Evolutionary conservation across 2,888 invertebrate species (phyloP).

Genomic region (Epinotia demarniana): DNA sequence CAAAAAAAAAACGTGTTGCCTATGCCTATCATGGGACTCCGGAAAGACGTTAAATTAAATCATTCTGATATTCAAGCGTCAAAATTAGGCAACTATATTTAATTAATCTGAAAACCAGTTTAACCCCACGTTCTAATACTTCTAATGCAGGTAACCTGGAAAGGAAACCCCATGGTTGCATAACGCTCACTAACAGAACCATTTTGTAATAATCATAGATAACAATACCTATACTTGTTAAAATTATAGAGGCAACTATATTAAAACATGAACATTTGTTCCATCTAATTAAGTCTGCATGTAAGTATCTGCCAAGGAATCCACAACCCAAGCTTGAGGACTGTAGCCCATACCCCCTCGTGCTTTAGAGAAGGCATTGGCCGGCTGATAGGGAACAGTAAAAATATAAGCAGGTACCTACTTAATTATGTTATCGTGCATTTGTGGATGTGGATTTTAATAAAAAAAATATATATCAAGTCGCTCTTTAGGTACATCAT

Average conservation of each 20-base stretch:
- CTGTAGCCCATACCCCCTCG: not conserved
- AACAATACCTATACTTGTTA: not conserved
- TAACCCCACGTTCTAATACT: not conserved
- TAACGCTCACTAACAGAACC: not conserved
- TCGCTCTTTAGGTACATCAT: no score
- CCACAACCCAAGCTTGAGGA: not conserved
- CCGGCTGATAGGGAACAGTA: not conserved
- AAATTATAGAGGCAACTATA: not conserved
- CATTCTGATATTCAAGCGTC: slow-evolving; percentile 74
- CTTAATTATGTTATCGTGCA: no score
- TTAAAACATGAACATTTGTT: not conserved
- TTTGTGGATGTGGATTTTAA: no score
- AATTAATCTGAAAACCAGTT: slow-evolving; percentile 4
- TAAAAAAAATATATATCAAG: no score
- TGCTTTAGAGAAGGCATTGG: not conserved
- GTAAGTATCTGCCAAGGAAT: not conserved
- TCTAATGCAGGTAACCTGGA: not conserved
- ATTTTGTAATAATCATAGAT: no score
- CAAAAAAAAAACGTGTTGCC: slow-evolving; percentile 78
- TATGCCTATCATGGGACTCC: slow-evolving; percentile 82
- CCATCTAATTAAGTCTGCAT: not conserved
- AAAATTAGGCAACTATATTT: not conserved
- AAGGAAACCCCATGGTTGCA: not conserved
- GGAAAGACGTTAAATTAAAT: slow-evolving; percentile 83
- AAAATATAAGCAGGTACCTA: no score